phyloP scores from a whole-genome alignment of 2,888 invertebrate species.

The Lumbricus terrestris region DNA sequence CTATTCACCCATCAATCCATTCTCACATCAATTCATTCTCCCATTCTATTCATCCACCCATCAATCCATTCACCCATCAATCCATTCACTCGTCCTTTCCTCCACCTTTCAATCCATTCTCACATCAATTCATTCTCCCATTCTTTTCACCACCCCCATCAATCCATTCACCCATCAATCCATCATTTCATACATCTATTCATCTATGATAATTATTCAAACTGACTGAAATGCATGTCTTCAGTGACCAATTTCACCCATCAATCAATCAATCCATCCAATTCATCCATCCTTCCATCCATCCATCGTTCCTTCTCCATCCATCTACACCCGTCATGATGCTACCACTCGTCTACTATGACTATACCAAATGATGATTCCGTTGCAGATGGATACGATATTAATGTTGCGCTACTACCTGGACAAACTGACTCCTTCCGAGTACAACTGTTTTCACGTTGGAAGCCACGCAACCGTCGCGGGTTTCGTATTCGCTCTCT shows the following conservation, averaged over 20 bases:
- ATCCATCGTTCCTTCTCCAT: neutral
- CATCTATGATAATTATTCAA: too few species aligned
- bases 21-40: too few species aligned
- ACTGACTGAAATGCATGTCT: too few species aligned
- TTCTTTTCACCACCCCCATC: neutral
- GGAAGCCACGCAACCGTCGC: conserved; percentile 41
- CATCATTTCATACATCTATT: too few species aligned
- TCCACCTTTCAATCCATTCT: too few species aligned
- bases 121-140: too few species aligned
- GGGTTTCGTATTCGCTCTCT: conserved; percentile 40
- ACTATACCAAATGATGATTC: too few species aligned
- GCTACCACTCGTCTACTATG: neutral
- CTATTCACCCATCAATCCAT: neutral
- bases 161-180: neutral
- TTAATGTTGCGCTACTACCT: conserved; percentile 40
- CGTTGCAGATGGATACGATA: conserved; percentile 40
- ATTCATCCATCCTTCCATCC: too few species aligned
- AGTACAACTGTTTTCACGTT: conserved; percentile 40
- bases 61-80: neutral
- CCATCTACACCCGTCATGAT: too few species aligned
- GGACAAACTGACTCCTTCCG: conserved; percentile 37
- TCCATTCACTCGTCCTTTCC: neutral
- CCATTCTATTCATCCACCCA: too few species aligned
- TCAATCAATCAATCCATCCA: too few species aligned
- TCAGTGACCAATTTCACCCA: too few species aligned